Percentiles rank a stretch among this genome's conserved stretches.
These are phyloP conservation scores for Diadophis punctatus DNA, from an alignment of 2,113 vertebrate genomes.

Conservation along the genomic window DNA sequence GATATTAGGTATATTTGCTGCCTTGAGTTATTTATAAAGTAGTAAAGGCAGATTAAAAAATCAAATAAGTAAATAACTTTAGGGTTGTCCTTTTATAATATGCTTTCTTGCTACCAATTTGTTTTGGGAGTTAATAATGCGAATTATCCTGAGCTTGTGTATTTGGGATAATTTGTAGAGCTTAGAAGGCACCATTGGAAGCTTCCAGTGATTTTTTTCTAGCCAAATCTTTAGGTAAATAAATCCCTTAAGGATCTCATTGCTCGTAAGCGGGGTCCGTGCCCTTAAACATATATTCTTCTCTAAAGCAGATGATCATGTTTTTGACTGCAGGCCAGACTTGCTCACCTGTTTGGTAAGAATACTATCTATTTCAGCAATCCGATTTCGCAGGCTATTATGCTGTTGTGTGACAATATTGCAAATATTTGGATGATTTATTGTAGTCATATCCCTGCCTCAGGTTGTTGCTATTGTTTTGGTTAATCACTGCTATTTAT, in stretches of 20 bases:
- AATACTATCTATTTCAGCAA: not conserved
- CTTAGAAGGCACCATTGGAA: not conserved
- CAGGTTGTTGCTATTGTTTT: not conserved
- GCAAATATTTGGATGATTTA: not conserved
- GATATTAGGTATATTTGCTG: not conserved
- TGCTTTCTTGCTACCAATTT: not conserved
- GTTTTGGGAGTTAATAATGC: not conserved
- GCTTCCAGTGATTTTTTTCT: not conserved
- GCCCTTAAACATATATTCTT: not conserved
- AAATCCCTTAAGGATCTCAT: not conserved
- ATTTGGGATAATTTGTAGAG: not conserved
- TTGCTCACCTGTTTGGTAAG: not conserved
- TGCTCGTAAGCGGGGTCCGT: not conserved
- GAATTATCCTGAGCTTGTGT: not conserved
- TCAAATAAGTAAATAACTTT: not conserved
- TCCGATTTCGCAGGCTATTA: not conserved
- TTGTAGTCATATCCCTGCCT: not conserved
- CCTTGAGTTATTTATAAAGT: not conserved
- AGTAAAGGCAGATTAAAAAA: too few relatives aligned
- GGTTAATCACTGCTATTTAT: not conserved
- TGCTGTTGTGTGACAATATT: not conserved
- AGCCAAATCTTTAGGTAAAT: not conserved
- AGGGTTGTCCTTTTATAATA: not conserved
- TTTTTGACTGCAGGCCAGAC: not conserved
- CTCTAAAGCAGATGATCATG: not conserved